These are phyloP conservation scores for Pseudopipra pipra DNA, from an alignment of 2,113 vertebrate genomes.

Conservation along the genomic window DNA sequence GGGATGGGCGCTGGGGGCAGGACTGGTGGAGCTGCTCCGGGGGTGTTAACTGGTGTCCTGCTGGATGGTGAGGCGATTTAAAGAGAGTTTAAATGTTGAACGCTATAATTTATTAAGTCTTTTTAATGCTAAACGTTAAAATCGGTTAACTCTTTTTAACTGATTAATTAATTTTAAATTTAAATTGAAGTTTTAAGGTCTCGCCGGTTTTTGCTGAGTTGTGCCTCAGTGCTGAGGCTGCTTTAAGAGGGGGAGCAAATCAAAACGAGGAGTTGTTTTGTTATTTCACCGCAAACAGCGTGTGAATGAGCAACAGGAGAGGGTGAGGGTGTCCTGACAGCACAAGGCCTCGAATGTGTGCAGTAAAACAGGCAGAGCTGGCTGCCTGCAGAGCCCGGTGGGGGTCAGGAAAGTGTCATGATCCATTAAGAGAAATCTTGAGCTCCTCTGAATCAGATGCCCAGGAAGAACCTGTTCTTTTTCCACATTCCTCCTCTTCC, in stretches of 20 bases:
- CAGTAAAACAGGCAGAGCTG: background rate
- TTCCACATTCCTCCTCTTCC: background rate
- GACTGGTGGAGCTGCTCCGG: rapidly evolving
- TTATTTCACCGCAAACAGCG: rapidly evolving
- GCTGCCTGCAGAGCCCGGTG: background rate
- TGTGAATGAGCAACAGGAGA: background rate
- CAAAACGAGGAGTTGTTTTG: rapidly evolving
- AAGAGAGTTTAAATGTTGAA: background rate
- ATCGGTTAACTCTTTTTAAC: background rate
- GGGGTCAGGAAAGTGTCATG: background rate
- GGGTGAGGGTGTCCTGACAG: background rate
- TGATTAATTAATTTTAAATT: background rate
- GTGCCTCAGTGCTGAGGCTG: background rate
- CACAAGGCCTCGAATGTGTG: rapidly evolving
- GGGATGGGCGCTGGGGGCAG: rapidly evolving
- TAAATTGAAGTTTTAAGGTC: too few species aligned
- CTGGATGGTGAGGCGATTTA: background rate
- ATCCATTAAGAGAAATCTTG: background rate
- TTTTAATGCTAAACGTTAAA: background rate
- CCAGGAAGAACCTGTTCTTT: background rate
- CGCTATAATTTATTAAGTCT: background rate
- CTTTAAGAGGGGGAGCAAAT: background rate
- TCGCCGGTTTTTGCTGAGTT: rapidly evolving
- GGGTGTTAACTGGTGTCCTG: rapidly evolving
- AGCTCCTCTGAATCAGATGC: background rate